phyloP scores from a whole-genome alignment of 2,797 vertebrate species.

The Danio aesculapii region DNA sequence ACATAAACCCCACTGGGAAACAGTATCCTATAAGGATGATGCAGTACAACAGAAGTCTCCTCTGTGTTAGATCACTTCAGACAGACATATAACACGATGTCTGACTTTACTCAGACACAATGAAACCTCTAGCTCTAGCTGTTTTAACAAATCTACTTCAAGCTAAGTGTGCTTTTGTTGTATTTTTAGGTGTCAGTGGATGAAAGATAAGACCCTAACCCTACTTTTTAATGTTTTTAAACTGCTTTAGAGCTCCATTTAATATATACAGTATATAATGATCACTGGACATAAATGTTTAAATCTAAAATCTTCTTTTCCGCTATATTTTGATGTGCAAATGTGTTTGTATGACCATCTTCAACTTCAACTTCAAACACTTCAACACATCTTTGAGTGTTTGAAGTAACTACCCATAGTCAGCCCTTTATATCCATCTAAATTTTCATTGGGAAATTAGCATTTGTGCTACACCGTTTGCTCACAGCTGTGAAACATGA shows the following conservation, averaged over 20 bases:
- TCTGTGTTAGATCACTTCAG: not conserved
- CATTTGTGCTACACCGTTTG: conserved; percentile 13
- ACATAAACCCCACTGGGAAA: not conserved
- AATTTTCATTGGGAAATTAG: conserved; percentile 5
- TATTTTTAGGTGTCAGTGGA: not conserved
- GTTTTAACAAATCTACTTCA: not conserved
- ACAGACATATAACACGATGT: not conserved
- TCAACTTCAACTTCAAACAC: no score
- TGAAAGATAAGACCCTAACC: not conserved
- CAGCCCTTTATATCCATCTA: not conserved
- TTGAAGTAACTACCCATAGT: not conserved
- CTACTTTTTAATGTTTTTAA: not conserved
- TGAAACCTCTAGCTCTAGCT: not conserved
- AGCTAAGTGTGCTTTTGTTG: not conserved
- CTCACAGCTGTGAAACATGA: not conserved
- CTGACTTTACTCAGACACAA: not conserved
- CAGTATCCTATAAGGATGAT: not conserved
- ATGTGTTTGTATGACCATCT: not conserved
- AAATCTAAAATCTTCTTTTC: not conserved
- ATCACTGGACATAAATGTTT: not conserved
- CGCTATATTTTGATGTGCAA: not conserved
- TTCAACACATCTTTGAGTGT: not conserved
- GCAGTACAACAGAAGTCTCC: not conserved
- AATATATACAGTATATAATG: not conserved
- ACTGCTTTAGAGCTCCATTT: not conserved